Evolutionary conservation across 2,113 vertebrate genomes (phyloP).

Genomic region (Zootoca vivipara): DNA sequence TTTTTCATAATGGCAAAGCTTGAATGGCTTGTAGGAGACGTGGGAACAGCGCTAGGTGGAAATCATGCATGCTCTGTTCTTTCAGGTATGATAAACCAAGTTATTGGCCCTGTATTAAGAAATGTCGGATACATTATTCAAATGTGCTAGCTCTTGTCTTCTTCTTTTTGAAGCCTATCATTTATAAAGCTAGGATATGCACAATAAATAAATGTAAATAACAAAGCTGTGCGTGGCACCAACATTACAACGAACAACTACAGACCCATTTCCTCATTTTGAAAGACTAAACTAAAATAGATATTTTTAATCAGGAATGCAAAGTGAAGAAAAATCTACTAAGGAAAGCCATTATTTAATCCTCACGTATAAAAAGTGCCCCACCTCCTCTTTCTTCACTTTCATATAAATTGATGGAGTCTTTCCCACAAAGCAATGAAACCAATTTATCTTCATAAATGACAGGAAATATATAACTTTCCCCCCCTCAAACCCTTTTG

Average conservation of each 20-base stretch:
- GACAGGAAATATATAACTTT: conserved; percentile 11
- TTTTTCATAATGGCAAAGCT: conserved; percentile 10
- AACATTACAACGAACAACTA: neutral
- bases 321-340: neutral
- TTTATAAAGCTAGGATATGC: neutral
- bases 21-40: neutral
- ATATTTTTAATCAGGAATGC: neutral
- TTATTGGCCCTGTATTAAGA: conserved; percentile 11
- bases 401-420: neutral
- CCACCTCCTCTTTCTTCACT: neutral
- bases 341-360: neutral
- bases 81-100: conserved; percentile 24
- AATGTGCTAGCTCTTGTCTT: conserved; percentile 3
- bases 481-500: neutral
- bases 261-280: neutral
- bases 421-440: neutral
- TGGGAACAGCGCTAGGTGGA: neutral
- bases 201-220: neutral
- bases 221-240: neutral
- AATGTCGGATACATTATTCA: conserved; percentile 40
- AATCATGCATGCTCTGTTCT: conserved; percentile 14
- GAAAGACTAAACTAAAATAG: neutral
- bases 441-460: conserved; percentile 16
- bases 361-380: neutral
- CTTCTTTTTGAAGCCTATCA: conserved; percentile 1